Conservation (phyloP, 2,888 invertebrate genomes). For the Ormyrus rosae region DNA sequence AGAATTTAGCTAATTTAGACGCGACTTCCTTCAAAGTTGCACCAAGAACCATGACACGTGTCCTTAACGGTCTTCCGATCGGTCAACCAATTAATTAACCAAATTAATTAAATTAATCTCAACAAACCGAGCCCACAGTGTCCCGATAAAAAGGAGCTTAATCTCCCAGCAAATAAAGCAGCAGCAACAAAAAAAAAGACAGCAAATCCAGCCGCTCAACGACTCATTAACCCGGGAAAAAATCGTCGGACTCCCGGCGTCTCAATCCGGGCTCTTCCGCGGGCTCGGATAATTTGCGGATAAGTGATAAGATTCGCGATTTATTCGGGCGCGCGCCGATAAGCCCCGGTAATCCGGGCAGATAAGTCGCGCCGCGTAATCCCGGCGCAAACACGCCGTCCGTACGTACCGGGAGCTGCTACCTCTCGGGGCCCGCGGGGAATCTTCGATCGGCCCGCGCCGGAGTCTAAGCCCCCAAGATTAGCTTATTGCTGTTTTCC, state of each 20-base stretch:
- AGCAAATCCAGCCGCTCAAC: background rate
- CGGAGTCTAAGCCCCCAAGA: conserved; percentile 52
- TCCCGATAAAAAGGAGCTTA: no score
- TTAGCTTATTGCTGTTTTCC: conserved; percentile 60
- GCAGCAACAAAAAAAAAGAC: no score
- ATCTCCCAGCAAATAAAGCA: no score
- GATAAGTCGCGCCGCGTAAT: conserved; percentile 65
- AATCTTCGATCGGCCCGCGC: conserved; percentile 50
- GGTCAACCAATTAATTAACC: no score
- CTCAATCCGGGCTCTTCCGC: conserved; percentile 32
- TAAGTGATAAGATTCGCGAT: conserved; percentile 58
- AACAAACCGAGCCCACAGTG: no score
- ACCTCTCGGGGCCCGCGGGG: conserved; percentile 36
- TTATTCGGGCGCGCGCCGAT: conserved; percentile 60
- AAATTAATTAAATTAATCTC: no score
- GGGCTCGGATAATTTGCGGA: conserved; percentile 48
- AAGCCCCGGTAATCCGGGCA: conserved; percentile 64
- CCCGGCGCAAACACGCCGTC: conserved; percentile 58
- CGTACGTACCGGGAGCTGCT: background rate
- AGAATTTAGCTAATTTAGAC: no score
- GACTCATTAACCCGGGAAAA: conserved; percentile 30
- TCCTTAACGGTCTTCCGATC: no score
- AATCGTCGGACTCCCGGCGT: background rate
- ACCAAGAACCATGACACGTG: no score
- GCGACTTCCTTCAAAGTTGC: no score